Evolutionary conservation across 2,797 vertebrate genomes (phyloP).

Genomic region (Carcharodon carcharias): DNA sequence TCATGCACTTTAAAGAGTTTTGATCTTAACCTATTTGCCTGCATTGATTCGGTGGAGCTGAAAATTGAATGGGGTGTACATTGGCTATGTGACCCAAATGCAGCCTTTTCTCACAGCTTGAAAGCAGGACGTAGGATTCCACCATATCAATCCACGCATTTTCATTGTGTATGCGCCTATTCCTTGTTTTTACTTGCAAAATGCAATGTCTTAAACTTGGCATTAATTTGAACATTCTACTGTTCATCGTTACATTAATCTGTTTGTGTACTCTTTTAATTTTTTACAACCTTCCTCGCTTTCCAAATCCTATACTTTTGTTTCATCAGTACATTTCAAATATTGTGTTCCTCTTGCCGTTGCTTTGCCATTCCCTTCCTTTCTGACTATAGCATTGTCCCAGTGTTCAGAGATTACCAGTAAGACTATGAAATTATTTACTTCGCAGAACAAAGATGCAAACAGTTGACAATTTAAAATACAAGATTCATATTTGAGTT

Average conservation of each 20-base stretch:
- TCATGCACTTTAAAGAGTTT: too few relatives aligned
- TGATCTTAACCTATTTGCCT: too few relatives aligned
- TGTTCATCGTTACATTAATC: background rate
- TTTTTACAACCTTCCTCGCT: background rate
- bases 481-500: background rate
- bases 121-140: too few relatives aligned
- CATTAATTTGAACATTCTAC: background rate
- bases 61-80: too few relatives aligned
- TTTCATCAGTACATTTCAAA: background rate
- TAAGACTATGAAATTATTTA: background rate
- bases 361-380: background rate
- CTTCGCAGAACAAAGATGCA: background rate
- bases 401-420: background rate
- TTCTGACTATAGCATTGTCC: background rate
- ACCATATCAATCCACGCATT: background rate
- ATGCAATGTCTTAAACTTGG: background rate
- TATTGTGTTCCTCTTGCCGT: background rate
- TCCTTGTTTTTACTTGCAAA: background rate
- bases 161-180: background rate
- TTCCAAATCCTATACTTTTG: background rate
- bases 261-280: background rate
- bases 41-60: too few relatives aligned
- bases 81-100: too few relatives aligned
- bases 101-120: too few relatives aligned
- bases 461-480: background rate